Conservation (phyloP, 2,113 vertebrate genomes). For the Nesoenas mayeri region DNA sequence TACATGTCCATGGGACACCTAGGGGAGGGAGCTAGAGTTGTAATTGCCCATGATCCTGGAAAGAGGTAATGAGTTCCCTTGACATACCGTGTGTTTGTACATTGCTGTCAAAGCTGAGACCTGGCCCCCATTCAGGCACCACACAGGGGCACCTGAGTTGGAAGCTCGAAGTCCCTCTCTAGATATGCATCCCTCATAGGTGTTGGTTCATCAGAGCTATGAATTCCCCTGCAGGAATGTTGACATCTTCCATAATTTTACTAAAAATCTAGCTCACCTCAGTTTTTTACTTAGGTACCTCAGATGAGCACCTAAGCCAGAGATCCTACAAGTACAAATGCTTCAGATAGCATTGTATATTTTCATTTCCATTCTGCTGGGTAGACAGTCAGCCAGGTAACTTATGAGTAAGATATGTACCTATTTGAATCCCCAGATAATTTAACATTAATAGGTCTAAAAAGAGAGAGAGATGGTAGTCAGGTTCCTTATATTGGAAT, state of each 20-base stretch:
- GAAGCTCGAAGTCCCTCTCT: not conserved
- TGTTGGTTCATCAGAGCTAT: not conserved
- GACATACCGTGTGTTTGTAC: not conserved
- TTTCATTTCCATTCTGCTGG: not conserved
- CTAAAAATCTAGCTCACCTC: not conserved
- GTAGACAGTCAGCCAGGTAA: not conserved
- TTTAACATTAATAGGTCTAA: not conserved
- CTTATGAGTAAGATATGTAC: not conserved
- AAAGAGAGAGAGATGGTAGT: not conserved
- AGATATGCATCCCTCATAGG: accelerated
- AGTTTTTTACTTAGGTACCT: not conserved
- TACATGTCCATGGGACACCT: not conserved
- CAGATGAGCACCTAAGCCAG: not conserved
- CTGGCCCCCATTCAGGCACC: not conserved
- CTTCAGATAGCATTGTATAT: not conserved
- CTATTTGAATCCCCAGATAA: not conserved
- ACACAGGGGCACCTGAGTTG: not conserved
- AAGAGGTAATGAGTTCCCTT: not conserved
- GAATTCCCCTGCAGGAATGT: not conserved
- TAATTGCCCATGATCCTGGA: not conserved
- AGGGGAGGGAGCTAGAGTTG: not conserved
- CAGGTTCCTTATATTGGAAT: accelerated
- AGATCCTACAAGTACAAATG: not conserved
- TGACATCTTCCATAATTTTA: not conserved
- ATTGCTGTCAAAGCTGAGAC: not conserved